Percentiles rank a stretch among this genome's conserved stretches.
phyloP scores from a whole-genome alignment of 2,113 vertebrate species.

The Myiozetetes cayanensis region DNA sequence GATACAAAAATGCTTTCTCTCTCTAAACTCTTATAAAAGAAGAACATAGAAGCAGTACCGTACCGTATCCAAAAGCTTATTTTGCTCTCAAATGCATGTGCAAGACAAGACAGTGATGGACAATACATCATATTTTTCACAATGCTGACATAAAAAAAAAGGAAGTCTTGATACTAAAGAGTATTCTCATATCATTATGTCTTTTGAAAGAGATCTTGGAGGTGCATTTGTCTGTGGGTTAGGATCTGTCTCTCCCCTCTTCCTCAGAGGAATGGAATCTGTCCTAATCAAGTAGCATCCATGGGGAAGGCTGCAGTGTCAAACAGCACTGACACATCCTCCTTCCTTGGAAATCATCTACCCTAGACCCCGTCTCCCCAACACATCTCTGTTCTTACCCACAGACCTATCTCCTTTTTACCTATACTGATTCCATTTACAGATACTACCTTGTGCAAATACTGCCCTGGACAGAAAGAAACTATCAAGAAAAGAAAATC shows the following conservation, averaged over 20 bases:
- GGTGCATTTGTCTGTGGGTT: fast-evolving
- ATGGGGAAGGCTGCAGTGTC: neutral
- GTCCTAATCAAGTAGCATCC: neutral
- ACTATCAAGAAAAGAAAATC: neutral
- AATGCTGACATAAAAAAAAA: neutral
- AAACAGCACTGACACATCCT: neutral
- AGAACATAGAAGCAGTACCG: neutral
- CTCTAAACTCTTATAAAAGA: neutral
- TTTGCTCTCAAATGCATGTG: neutral
- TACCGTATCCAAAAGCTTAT: neutral
- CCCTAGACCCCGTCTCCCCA: fast-evolving
- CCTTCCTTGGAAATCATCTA: neutral
- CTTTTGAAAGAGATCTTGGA: neutral
- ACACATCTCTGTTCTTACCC: neutral
- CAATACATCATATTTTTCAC: neutral
- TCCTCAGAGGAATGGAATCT: neutral
- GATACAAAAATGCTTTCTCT: neutral
- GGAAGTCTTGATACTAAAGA: neutral
- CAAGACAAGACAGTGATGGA: neutral
- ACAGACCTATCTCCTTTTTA: neutral
- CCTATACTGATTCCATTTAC: neutral
- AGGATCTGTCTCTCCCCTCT: neutral
- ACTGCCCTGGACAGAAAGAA: neutral
- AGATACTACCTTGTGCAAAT: neutral
- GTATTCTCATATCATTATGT: neutral